A percentile compares a stretch with the other conserved stretches of the same genome.
These are phyloP conservation scores for Corticium candelabrum DNA, from an alignment of 37 sponge, comb jelly and placozoan species.

Conservation along the genomic window DNA sequence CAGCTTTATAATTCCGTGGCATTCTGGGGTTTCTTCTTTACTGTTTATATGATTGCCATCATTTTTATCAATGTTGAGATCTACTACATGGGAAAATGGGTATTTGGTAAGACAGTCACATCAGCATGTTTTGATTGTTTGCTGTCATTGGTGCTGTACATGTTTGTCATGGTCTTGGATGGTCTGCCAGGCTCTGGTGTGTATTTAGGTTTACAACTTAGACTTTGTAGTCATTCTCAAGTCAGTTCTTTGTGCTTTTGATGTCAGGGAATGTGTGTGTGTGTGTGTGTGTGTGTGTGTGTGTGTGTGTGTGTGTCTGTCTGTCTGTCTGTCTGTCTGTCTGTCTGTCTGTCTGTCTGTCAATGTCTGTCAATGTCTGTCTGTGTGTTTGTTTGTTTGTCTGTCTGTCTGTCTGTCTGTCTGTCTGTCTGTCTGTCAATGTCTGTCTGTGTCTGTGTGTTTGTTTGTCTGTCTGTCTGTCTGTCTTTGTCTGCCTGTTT, in stretches of 20 bases:
- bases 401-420: not conserved
- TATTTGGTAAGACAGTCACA: not conserved
- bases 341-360: no score
- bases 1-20: not conserved
- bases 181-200: not conserved
- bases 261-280: not conserved
- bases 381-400: no score
- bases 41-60: conserved; percentile 6
- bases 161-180: not conserved
- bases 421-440: no score
- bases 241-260: not conserved
- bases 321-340: not conserved
- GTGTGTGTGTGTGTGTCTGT: not conserved
- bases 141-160: not conserved
- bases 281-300: not conserved
- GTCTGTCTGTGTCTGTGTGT: no score
- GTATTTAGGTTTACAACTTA: not conserved
- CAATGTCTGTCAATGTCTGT: no score
- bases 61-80: conserved; percentile 15
- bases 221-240: not conserved
- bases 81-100: conserved; percentile 18
- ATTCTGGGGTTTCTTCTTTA: conserved; percentile 30
- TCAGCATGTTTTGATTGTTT: not conserved
- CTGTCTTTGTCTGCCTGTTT: no score
- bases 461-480: no score